A percentile compares a stretch with the other conserved stretches of the same genome.
Conservation (phyloP, 2,888 invertebrate species). For the Patella ulyssiponensis region DNA sequence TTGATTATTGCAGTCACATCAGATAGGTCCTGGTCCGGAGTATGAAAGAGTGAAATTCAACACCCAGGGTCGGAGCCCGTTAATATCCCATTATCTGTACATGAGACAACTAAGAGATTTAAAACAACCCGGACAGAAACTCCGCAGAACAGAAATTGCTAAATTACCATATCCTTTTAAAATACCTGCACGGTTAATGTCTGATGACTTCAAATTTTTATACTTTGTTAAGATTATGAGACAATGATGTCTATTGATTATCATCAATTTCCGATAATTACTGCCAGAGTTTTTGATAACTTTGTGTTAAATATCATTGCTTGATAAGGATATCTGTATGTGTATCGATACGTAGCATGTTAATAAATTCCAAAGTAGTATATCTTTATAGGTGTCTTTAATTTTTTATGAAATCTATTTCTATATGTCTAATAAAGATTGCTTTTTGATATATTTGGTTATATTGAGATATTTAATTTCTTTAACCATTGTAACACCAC, state of each 20-base stretch:
- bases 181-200: neutral
- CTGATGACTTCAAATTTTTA: neutral
- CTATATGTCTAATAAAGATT: too few species aligned
- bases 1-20: slow-evolving; percentile 58
- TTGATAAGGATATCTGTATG: too few species aligned
- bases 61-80: slow-evolving; percentile 68
- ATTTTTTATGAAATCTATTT: too few species aligned
- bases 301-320: too few species aligned
- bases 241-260: too few species aligned
- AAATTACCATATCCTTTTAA: slow-evolving; percentile 62
- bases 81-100: slow-evolving; percentile 69
- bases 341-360: too few species aligned
- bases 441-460: too few species aligned
- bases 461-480: slow-evolving; percentile 10
- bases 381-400: too few species aligned
- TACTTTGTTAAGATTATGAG: too few species aligned
- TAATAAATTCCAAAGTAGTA: too few species aligned
- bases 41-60: slow-evolving; percentile 68
- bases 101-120: slow-evolving; percentile 60
- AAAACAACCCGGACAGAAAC: slow-evolving; percentile 59
- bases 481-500: slow-evolving; percentile 45
- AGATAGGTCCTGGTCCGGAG: slow-evolving; percentile 66
- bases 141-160: slow-evolving; percentile 63
- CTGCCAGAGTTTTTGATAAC: too few species aligned
- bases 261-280: too few species aligned